Evolutionary conservation across 1,140 invertebrate species (phyloP).

Genomic region (Melitaea cinxia): DNA sequence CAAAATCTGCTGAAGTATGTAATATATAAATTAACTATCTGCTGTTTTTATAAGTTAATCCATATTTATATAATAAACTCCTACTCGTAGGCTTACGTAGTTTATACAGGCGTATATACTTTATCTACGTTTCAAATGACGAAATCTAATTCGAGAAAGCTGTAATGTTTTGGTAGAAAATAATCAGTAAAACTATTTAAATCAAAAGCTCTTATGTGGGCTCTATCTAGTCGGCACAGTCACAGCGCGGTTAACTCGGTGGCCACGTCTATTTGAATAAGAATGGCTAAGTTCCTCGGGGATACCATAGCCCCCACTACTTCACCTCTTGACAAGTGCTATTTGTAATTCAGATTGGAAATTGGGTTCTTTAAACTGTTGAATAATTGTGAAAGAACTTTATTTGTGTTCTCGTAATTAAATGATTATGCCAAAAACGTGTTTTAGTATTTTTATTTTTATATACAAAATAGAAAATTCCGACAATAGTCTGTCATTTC

Average conservation of each 20-base stretch:
- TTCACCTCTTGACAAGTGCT: conserved; percentile 35
- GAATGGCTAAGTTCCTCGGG: conserved; percentile 53
- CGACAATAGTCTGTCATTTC: too few relatives aligned
- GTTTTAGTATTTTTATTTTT: too few relatives aligned
- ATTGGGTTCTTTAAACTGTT: conserved; percentile 17
- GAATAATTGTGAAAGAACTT: neutral
- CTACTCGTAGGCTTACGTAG: neutral
- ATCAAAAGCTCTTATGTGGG: conserved; percentile 13
- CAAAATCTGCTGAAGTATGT: too few relatives aligned
- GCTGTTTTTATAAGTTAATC: too few relatives aligned
- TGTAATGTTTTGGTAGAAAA: conserved; percentile 14
- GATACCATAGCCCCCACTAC: conserved; percentile 17
- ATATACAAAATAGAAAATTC: too few relatives aligned
- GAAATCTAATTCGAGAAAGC: neutral
- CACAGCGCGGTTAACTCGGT: conserved; percentile 45
- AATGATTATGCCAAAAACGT: too few relatives aligned
- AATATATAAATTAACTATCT: too few relatives aligned
- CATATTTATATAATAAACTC: neutral
- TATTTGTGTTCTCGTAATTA: neutral
- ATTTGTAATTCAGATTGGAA: conserved; percentile 42
- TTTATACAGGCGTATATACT: neutral
- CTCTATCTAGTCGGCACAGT: conserved; percentile 41
- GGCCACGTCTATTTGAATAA: conserved; percentile 68
- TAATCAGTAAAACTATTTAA: conserved; percentile 24
- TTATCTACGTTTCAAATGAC: neutral